Conservation (phyloP, 37 sponge, comb jelly and placozoan genomes). For the Lycopodina hypogea region DNA sequence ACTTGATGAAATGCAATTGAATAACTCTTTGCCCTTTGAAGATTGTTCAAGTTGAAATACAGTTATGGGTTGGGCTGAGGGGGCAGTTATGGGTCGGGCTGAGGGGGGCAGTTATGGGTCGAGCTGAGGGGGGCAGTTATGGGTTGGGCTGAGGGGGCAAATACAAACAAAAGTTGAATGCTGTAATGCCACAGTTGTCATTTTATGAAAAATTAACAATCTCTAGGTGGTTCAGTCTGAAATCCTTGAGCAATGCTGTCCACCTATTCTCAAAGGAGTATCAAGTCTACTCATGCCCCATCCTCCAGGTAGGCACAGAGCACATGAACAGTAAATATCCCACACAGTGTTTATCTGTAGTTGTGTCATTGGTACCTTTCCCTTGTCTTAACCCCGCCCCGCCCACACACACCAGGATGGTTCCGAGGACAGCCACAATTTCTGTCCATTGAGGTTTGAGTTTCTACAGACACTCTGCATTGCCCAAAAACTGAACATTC, state of each 20-base stretch:
- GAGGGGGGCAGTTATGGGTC: too few relatives aligned
- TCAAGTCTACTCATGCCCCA: neutral
- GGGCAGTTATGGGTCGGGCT: too few relatives aligned
- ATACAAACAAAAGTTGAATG: too few relatives aligned
- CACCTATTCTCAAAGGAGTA: neutral
- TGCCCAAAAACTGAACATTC: slow-evolving; percentile 45
- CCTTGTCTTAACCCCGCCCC: too few relatives aligned
- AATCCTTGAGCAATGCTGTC: slow-evolving; percentile 25
- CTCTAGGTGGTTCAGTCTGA: slow-evolving; percentile 50
- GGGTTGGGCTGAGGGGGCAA: too few relatives aligned
- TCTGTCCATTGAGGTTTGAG: slow-evolving; percentile 29
- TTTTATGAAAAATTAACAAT: too few relatives aligned
- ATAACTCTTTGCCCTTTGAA: neutral
- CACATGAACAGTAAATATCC: neutral
- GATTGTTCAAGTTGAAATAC: too few relatives aligned
- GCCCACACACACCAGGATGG: slow-evolving; percentile 26
- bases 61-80: too few relatives aligned
- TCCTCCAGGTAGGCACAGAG: slow-evolving; percentile 3
- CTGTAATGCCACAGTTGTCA: too few relatives aligned
- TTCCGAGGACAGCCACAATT: neutral
- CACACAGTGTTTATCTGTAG: too few relatives aligned
- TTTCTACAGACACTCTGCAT: slow-evolving; percentile 55
- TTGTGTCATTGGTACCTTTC: too few relatives aligned
- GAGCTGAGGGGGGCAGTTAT: too few relatives aligned
- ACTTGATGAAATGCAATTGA: neutral